A percentile compares a stretch with the other conserved stretches of the same genome.
Conservation (phyloP, 2,113 vertebrate species). For the Balaeniceps rex region DNA sequence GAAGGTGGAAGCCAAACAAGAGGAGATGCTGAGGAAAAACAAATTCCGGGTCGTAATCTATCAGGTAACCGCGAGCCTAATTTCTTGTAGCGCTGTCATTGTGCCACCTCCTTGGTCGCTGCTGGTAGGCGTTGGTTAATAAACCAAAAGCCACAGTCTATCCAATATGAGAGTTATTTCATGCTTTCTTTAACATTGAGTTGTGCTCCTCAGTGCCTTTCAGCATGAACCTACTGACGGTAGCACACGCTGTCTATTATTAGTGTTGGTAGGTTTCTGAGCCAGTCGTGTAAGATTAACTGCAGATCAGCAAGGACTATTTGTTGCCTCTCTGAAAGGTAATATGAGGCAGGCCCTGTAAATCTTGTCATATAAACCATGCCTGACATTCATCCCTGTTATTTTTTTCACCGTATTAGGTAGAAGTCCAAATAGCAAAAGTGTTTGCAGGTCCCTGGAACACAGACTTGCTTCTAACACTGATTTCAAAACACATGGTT, state of each 20-base stretch:
- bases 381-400: slow-evolving; percentile 45
- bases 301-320: slow-evolving; percentile 71
- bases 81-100: not conserved
- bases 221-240: not conserved
- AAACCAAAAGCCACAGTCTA: not conserved
- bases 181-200: not conserved
- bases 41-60: slow-evolving; percentile 97
- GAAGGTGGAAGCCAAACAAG: slow-evolving; percentile 90
- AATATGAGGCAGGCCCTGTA: slow-evolving; percentile 61
- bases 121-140: not conserved
- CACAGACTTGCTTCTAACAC: not conserved
- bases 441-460: not conserved
- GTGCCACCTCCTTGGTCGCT: not conserved
- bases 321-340: slow-evolving; percentile 74
- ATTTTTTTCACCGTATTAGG: slow-evolving; percentile 34
- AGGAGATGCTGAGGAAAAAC: slow-evolving; percentile 95
- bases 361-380: slow-evolving; percentile 46
- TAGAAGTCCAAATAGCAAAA: slow-evolving; percentile 10
- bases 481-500: not conserved
- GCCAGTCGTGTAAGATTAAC: slow-evolving; percentile 71
- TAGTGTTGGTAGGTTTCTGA: slow-evolving; percentile 64
- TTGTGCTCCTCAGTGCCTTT: not conserved
- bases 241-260: slow-evolving; percentile 69
- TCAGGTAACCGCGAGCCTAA: slow-evolving; percentile 78
- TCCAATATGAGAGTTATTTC: not conserved